A percentile compares a stretch with the other conserved stretches of the same genome.
These are phyloP conservation scores for Hanleya hanleyi DNA, from an alignment of 2,888 invertebrate species.

Conservation along the genomic window DNA sequence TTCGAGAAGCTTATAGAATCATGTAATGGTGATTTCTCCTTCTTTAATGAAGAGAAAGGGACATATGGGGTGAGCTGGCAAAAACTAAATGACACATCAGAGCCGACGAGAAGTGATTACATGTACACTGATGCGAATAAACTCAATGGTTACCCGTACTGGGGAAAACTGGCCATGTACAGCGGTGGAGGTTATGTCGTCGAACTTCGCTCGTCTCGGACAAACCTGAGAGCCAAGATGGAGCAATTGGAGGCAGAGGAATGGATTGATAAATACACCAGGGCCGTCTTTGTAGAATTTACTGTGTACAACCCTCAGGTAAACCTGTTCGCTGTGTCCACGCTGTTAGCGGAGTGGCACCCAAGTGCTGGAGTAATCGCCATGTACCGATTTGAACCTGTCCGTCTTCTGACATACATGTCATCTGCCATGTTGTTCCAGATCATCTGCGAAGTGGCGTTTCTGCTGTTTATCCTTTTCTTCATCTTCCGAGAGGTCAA, in stretches of 20 bases:
- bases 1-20: slow-evolving; percentile 48
- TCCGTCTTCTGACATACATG: slow-evolving; percentile 68
- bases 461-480: slow-evolving; percentile 66
- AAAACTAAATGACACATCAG: slow-evolving; percentile 14
- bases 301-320: slow-evolving; percentile 75
- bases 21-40: slow-evolving; percentile 61
- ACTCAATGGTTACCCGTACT: slow-evolving; percentile 73
- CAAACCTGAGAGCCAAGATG: slow-evolving; percentile 62
- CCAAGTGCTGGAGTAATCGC: slow-evolving; percentile 66
- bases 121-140: slow-evolving; percentile 63
- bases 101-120: slow-evolving; percentile 49
- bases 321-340: slow-evolving; percentile 69
- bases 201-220: slow-evolving; percentile 64
- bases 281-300: slow-evolving; percentile 77
- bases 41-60: slow-evolving; percentile 57
- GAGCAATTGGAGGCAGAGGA: slow-evolving; percentile 64
- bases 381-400: slow-evolving; percentile 69
- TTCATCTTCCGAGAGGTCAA: slow-evolving; percentile 70
- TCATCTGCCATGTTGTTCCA: slow-evolving; percentile 62
- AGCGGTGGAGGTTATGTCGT: slow-evolving; percentile 76
- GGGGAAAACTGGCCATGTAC: slow-evolving; percentile 73
- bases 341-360: slow-evolving; percentile 68
- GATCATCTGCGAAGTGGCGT: slow-evolving; percentile 63
- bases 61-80: slow-evolving; percentile 62
- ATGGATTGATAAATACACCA: slow-evolving; percentile 75